Evolutionary conservation across 2,797 vertebrate genomes (phyloP).

Genomic region (Phataginus tricuspis): DNA sequence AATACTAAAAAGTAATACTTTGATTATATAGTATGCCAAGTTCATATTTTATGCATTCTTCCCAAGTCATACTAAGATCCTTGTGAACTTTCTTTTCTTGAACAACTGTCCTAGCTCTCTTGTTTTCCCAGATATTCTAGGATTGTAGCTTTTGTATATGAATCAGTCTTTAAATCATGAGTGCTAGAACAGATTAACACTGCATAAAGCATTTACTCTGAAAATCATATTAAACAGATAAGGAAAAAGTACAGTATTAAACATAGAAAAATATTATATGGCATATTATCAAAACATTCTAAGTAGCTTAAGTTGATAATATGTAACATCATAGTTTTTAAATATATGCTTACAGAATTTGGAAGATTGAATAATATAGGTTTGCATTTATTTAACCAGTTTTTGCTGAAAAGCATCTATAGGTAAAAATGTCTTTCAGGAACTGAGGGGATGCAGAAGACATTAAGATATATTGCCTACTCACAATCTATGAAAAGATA

Average conservation of each 20-base stretch:
- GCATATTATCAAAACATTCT: not conserved
- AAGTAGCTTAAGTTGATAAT: not conserved
- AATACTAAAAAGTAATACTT: not conserved
- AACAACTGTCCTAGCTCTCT: not conserved
- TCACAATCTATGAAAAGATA: not conserved
- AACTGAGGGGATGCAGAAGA: not conserved
- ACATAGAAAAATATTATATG: not conserved
- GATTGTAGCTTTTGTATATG: not conserved
- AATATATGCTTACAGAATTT: not conserved
- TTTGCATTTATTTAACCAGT: not conserved
- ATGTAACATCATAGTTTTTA: not conserved
- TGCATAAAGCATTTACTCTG: not conserved
- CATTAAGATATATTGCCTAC: not conserved
- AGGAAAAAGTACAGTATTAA: not conserved
- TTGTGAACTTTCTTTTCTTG: not conserved
- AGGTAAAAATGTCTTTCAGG: not conserved
- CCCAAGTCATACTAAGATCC: not conserved
- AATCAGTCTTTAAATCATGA: not conserved
- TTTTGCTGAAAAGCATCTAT: not conserved
- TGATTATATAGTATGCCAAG: not conserved
- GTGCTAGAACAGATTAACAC: not conserved
- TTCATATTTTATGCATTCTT: not conserved
- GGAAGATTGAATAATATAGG: not conserved
- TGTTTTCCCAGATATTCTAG: not conserved
- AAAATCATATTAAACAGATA: not conserved